Conservation (phyloP, 2,888 invertebrate species). For the Terebella lapidaria region DNA sequence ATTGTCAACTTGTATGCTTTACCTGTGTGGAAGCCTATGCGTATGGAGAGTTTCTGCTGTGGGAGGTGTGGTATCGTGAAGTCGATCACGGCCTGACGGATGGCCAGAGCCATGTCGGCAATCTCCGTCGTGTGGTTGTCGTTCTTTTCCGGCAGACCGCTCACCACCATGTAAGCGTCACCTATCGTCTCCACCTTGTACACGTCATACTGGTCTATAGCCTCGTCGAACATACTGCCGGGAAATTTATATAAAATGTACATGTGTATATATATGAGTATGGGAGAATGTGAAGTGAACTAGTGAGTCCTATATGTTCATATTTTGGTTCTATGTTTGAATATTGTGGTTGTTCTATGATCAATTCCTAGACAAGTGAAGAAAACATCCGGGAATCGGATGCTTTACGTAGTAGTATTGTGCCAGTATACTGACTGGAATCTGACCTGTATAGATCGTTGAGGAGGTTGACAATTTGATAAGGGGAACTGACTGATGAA, state of each 20-base stretch:
- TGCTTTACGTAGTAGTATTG: neutral
- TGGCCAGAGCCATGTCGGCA: slow-evolving; percentile 13
- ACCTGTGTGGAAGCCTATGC: slow-evolving; percentile 20
- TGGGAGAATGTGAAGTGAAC: neutral
- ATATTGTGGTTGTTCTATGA: too few species aligned
- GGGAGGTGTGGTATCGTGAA: slow-evolving; percentile 20
- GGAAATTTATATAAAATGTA: neutral
- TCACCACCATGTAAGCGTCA: slow-evolving; percentile 21
- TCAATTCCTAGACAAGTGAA: too few species aligned
- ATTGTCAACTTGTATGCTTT: too few species aligned
- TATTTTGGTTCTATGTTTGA: neutral
- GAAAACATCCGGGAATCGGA: too few species aligned
- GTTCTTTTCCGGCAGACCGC: slow-evolving; percentile 8
- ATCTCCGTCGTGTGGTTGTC: slow-evolving; percentile 16
- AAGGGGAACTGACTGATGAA: slow-evolving; percentile 15
- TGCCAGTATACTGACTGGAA: neutral
- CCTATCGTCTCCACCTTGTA: slow-evolving; percentile 28
- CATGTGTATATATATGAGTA: neutral
- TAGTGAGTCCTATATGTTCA: neutral
- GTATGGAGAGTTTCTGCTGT: slow-evolving; percentile 10
- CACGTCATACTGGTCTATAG: slow-evolving; percentile 21
- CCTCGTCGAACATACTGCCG: slow-evolving; percentile 19
- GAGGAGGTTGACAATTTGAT: slow-evolving; percentile 18
- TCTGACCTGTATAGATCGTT: slow-evolving; percentile 22
- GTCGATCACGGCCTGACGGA: slow-evolving; percentile 3